Evolutionary conservation across 2,888 invertebrate species (phyloP).

Genomic region (Julus scanicus): DNA sequence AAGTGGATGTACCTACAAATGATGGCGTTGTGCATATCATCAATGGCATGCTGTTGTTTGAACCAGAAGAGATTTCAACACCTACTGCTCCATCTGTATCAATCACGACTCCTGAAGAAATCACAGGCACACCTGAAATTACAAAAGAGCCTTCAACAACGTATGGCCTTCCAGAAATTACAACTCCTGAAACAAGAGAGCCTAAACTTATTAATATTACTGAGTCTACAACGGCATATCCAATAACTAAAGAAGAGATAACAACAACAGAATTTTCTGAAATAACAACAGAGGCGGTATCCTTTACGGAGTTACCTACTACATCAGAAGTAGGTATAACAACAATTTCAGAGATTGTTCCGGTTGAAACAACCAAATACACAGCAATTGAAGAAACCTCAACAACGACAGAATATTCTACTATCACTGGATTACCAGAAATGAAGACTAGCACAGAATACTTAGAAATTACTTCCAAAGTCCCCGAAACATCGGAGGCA

Average conservation of each 20-base stretch:
- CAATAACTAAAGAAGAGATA: not conserved
- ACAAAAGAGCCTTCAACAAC: not conserved
- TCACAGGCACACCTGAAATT: not conserved
- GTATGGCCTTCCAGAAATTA: not conserved
- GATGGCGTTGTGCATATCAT: constrained; percentile 53
- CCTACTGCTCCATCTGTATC: not conserved
- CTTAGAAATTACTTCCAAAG: not conserved
- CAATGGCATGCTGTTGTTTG: not conserved
- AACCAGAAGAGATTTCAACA: not conserved
- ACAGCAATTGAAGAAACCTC: not conserved
- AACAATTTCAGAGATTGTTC: not conserved
- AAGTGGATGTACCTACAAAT: constrained; percentile 31
- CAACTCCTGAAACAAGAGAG: not conserved
- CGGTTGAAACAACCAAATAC: not conserved
- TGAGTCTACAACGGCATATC: not conserved
- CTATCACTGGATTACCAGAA: not conserved
- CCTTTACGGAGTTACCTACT: not conserved
- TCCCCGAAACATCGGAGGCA: not conserved
- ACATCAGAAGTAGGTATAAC: not conserved
- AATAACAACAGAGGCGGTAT: constrained; percentile 45
- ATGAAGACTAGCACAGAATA: not conserved
- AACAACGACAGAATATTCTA: not conserved
- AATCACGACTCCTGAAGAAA: not conserved
- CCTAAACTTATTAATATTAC: not conserved
- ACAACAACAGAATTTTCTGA: not conserved